Percentiles rank a stretch among this genome's conserved stretches.
Evolutionary conservation across 2,888 invertebrate genomes (phyloP).

Genomic region (Galerucella nymphaeae): DNA sequence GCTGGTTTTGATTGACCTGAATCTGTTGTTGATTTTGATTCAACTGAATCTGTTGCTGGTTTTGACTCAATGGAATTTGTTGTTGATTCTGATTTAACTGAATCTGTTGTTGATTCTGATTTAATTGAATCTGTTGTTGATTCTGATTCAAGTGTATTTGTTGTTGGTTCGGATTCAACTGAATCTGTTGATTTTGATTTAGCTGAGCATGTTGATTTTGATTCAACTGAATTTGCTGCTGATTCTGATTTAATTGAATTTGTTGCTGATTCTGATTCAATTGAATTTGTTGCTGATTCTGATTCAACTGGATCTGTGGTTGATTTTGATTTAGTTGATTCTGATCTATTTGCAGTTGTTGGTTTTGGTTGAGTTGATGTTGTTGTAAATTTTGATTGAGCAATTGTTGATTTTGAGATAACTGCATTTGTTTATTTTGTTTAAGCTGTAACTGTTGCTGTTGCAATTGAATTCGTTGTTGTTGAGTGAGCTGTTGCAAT

Average conservation of each 20-base stretch:
- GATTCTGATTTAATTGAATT: constrained; percentile 36
- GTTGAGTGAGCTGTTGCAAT: constrained; percentile 47
- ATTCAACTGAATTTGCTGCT: constrained; percentile 46
- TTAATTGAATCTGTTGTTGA: constrained; percentile 50
- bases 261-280: constrained; percentile 46
- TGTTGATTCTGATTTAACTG: constrained; percentile 45
- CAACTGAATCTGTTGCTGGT: constrained; percentile 44
- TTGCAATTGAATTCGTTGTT: constrained; percentile 41
- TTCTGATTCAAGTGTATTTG: constrained; percentile 63
- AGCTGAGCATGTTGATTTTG: constrained; percentile 51
- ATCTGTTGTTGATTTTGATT: constrained; percentile 30
- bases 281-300: constrained; percentile 45
- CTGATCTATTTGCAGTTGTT: constrained; percentile 24
- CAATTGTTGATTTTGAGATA: constrained; percentile 22
- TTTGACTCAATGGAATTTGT: constrained; percentile 48
- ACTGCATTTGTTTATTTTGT: constrained; percentile 28
- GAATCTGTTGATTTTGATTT: constrained; percentile 43
- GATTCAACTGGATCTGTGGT: constrained; percentile 42
- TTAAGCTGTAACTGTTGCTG: constrained; percentile 49
- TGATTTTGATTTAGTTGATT: constrained; percentile 38
- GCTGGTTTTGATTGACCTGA: constrained; percentile 45
- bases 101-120: constrained; percentile 51
- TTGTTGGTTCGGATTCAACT: constrained; percentile 59
- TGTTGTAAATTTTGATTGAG: constrained; percentile 44
- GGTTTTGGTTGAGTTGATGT: constrained; percentile 40